Base-by-base conservation (phyloP, 2,797 vertebrate genomes). In the Microctenopoma lineatum region DNA sequence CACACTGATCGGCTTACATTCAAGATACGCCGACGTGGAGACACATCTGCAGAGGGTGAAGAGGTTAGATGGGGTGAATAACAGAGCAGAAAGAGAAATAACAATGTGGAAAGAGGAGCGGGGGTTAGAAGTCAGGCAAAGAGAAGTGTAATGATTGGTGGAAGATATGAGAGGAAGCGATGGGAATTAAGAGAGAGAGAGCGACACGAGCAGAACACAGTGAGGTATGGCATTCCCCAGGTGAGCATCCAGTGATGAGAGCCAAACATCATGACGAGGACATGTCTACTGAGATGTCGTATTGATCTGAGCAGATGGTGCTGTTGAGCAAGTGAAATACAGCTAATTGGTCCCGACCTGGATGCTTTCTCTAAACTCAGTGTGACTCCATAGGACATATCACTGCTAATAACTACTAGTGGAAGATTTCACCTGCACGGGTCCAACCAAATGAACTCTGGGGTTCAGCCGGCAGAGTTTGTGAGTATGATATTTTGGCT, bases 1-100 rank as follows among this genome's bases (percentile, higher is more conserved):
- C 98, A 99, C 21, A 99, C 96, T 2, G 96, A 96, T 56, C 97
- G 97, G 78, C 97, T 98, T 78, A 98, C 94, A 71, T 96, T 98
- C 80, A 98, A 92, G 86, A 97, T 96, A 18, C 96, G 90, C 50
- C 94, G 94, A 62, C 93, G 94, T 4, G 97, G 97, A 61, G 97
- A 98, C 51, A 93, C 90, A 84, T 98, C 98, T 99, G 84, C 2
- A 63, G 25, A 70, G n/a, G 10, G 42, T 7, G 59, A 25, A 34
- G 60, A 69, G 61, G 53, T 75, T 26, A 76, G 32, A 55, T 6
- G 2, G 29, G 18, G 58, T 14, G 52, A 57, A 48, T 54, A 47
- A 73, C 1, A 25, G 15, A 61, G 29, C 7, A 75, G 14, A 52
- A 2, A 10, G 36, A 57, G 21, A 58, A 34, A 45, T 47, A 67